Evolutionary conservation across 2,113 vertebrate genomes (phyloP).

Genomic region (Carassius gibelio): DNA sequence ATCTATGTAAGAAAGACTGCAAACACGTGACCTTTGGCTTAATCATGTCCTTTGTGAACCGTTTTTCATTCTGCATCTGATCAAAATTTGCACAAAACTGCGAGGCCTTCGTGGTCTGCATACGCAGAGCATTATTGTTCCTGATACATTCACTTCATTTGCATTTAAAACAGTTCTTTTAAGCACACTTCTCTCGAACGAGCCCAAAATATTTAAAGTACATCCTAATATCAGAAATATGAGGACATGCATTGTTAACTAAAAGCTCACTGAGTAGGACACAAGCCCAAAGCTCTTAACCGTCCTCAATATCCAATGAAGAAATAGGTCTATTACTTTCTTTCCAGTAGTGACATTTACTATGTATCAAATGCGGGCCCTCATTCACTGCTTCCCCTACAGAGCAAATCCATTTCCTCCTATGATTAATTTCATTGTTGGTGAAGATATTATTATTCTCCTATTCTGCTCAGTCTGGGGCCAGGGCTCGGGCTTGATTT

Average conservation of each 20-base stretch:
- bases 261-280: conserved; percentile 20
- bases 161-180: conserved; percentile 27
- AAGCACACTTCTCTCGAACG: background rate
- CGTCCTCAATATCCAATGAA: conserved; percentile 40
- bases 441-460: conserved; percentile 62
- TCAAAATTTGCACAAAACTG: background rate
- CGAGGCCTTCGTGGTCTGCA: background rate
- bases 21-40: background rate
- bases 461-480: conserved; percentile 42
- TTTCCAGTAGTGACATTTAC: conserved; percentile 58
- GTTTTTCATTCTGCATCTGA: background rate
- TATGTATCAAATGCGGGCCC: conserved; percentile 56
- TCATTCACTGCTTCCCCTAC: conserved; percentile 46
- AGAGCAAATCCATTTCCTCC: conserved; percentile 60
- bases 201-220: conserved; percentile 4
- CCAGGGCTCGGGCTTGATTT: conserved; percentile 51
- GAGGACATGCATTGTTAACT: conserved; percentile 48
- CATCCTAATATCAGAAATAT: conserved; percentile 34
- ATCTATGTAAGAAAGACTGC: background rate
- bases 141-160: background rate
- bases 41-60: background rate
- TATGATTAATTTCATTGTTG: conserved; percentile 64
- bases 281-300: conserved; percentile 38
- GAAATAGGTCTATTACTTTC: conserved; percentile 51
- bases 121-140: background rate